phyloP scores from a whole-genome alignment of 2,888 invertebrate genomes.

The Ophonus ardosiacus region DNA sequence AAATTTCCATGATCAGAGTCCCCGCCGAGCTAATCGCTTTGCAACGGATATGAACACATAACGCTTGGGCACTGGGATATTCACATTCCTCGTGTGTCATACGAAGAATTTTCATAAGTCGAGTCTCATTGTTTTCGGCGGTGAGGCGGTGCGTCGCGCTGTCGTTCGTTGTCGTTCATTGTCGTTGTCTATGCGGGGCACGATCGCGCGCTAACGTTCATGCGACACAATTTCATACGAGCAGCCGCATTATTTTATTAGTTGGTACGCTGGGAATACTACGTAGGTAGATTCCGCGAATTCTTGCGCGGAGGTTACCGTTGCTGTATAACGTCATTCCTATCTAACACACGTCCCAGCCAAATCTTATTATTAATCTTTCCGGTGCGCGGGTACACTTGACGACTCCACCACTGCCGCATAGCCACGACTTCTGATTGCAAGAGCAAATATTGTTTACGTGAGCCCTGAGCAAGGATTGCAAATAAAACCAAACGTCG shows the following conservation, averaged over 20 bases:
- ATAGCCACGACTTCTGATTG: background rate
- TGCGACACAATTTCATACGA: constrained; percentile 71
- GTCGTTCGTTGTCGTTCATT: background rate
- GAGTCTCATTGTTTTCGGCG: constrained; percentile 64
- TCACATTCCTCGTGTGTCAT: constrained; percentile 68
- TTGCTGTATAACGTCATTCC: constrained; percentile 67
- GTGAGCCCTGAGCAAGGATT: background rate
- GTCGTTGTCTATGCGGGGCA: constrained; percentile 67
- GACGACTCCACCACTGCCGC: background rate
- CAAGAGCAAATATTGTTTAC: constrained; percentile 56
- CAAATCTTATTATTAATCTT: constrained; percentile 75
- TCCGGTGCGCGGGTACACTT: constrained; percentile 70
- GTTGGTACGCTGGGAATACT: constrained; percentile 68
- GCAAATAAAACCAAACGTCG: constrained; percentile 19
- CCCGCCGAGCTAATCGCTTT: background rate
- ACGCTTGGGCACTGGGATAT: constrained; percentile 70
- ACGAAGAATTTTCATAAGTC: constrained; percentile 66
- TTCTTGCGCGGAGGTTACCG: constrained; percentile 17
- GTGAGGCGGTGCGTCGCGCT: background rate
- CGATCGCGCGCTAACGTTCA: constrained; percentile 69
- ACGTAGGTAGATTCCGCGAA: constrained; percentile 71
- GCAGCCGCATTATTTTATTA: constrained; percentile 73
- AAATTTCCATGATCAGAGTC: background rate
- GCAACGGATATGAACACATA: constrained; percentile 74
- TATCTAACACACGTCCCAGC: constrained; percentile 73